A percentile compares a stretch with the other conserved stretches of the same genome.
phyloP scores from a whole-genome alignment of 1,140 invertebrate species.

The Bombus pascuorum region DNA sequence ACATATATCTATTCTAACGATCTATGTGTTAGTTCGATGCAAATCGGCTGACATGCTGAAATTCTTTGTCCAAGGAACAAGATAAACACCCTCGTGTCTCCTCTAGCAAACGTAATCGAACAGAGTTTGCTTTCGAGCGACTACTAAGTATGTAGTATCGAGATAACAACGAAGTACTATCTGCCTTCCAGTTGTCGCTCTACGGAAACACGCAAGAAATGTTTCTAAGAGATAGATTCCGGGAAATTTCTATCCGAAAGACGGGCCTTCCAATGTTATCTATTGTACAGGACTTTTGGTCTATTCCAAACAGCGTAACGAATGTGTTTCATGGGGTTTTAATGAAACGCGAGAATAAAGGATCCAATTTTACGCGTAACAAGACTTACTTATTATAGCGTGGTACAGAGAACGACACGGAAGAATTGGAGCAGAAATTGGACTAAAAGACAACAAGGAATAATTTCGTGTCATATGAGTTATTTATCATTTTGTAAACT shows the following conservation, averaged over 20 bases:
- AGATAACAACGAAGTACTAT: conserved; percentile 47
- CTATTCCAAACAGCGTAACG: conserved; percentile 5
- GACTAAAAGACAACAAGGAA: no score
- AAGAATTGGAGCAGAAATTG: no score
- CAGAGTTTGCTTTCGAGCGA: conserved; percentile 14
- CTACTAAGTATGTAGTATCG: conserved; percentile 40
- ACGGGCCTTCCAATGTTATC: conserved; percentile 12
- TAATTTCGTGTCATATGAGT: no score
- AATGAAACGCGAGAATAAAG: not conserved
- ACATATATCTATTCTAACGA: conserved; percentile 34
- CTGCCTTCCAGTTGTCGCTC: conserved; percentile 40
- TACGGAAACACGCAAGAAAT: conserved; percentile 42
- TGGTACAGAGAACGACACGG: no score
- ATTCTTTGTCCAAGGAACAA: conserved; percentile 25
- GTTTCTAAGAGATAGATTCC: conserved; percentile 56
- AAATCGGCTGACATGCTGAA: conserved; percentile 26
- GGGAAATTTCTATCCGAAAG: conserved; percentile 49
- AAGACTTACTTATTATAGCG: not conserved
- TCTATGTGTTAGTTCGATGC: conserved; percentile 24
- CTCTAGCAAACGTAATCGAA: conserved; percentile 48
- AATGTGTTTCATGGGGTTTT: not conserved
- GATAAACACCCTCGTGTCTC: conserved; percentile 39
- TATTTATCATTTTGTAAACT: no score
- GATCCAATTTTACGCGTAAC: not conserved
- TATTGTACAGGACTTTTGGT: not conserved